phyloP scores from a whole-genome alignment of 1,140 invertebrate genomes.

The Stenopsyche tienmushanensis region DNA sequence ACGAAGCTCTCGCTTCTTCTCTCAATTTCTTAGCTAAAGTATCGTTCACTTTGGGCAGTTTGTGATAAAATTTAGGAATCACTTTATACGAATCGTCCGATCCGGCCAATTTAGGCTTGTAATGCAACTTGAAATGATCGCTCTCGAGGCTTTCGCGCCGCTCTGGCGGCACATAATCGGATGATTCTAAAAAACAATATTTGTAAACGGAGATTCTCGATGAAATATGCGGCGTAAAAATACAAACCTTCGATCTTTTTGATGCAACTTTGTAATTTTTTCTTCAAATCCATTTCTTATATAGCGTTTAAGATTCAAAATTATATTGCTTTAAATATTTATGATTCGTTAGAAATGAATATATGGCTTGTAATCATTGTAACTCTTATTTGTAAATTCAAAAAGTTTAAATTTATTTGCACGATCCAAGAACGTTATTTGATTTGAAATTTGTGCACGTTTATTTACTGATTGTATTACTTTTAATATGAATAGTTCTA shows the following conservation, averaged over 20 bases:
- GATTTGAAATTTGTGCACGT: no score
- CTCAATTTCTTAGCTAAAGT: slow-evolving; percentile 76
- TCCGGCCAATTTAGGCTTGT: slow-evolving; percentile 22
- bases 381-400: no score
- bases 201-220: not conserved
- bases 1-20: slow-evolving; percentile 82
- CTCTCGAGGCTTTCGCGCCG: slow-evolving; percentile 24
- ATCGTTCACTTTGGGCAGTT: slow-evolving; percentile 75
- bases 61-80: slow-evolving; percentile 71
- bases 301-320: no score
- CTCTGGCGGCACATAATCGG: slow-evolving; percentile 23
- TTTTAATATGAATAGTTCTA: no score
- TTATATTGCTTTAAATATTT: no score
- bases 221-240: not conserved
- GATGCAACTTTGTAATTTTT: slow-evolving; percentile 29
- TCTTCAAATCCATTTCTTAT: slow-evolving; percentile 28
- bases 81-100: slow-evolving; percentile 24
- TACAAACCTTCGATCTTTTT: slow-evolving; percentile 35
- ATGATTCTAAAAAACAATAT: slow-evolving; percentile 20
- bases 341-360: no score
- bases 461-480: no score
- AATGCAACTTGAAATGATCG: slow-evolving; percentile 27
- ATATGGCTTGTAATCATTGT: no score
- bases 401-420: no score
- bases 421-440: no score